Base-by-base conservation (phyloP, 2,113 vertebrate genomes). In the Okapia johnstoni region DNA sequence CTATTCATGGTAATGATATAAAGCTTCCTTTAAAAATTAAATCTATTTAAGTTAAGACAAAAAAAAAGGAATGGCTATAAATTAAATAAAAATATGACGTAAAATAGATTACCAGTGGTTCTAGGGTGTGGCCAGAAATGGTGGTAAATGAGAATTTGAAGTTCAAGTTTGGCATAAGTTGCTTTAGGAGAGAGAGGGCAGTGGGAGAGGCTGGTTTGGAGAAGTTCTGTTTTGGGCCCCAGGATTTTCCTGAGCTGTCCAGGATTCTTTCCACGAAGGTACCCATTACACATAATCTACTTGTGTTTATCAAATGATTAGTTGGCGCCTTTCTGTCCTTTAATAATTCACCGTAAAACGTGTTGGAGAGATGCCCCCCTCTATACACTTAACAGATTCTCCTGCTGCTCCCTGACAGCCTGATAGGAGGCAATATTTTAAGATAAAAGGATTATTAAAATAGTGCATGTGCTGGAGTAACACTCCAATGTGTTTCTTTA, bases 1-100 rank as follows among this genome's bases (percentile, higher is more conserved):
- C 95, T 96, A 91, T 95, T 95, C 96, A 87, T 96, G 93, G 96
- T 93, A 97, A 97, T 96, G 96, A 97, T 55, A 97, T 88, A 91
- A 97, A 96, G 94, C 94, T 97, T 97, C 93, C 93, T 97, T 97
- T 95, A 97, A 98, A 98, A 98, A 98, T 97, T 97, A 98, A 97
- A 97, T 97, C 95, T 93, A 80, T 96, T 87, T 97, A 96, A 97
- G 94, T 96, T 84, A 96, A 73, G 66, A 73, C 66, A 97, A 73
- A 52, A 54, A 52, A 94, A 89, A 96, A 92, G 58, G 93, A 80
- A 97, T 86, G 94, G 95, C 85, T 91, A 89, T n/a, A 95, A 96
- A 95, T 97, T 92, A 54, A 97, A 97, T 97, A 97, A 97, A 95
- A 95, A 93, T 83, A 94, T 80, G 83, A 90, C 28, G 81, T 85